A percentile compares a stretch with the other conserved stretches of the same genome.
These are phyloP conservation scores for Zapus hudsonius DNA, from an alignment of 2,113 vertebrate genomes.

Conservation along the genomic window DNA sequence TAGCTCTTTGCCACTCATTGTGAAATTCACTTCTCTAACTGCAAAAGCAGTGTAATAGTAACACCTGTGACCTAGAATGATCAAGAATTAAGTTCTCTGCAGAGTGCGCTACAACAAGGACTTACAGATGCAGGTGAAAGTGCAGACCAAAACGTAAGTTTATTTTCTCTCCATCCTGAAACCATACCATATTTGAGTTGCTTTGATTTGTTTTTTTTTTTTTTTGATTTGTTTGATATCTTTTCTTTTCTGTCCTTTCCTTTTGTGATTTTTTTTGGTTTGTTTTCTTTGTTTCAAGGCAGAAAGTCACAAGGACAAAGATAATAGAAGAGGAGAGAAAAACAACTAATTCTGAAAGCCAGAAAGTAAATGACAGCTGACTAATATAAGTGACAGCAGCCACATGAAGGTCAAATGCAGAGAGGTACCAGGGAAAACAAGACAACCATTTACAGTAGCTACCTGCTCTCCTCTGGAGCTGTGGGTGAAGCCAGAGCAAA, in stretches of 20 bases:
- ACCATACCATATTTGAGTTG: neutral
- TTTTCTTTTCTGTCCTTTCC: neutral
- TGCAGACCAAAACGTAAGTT: neutral
- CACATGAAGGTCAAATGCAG: neutral
- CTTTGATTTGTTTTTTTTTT: too few species aligned
- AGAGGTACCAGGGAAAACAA: neutral
- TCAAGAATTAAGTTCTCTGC: neutral
- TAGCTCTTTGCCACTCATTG: neutral
- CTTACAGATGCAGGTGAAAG: neutral
- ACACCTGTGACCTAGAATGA: neutral
- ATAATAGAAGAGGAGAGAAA: neutral
- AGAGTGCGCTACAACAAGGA: neutral
- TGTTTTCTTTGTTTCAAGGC: neutral
- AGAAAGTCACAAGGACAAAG: neutral
- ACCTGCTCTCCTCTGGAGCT: neutral
- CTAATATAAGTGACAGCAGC: neutral
- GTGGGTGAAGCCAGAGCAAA: neutral
- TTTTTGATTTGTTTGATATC: neutral
- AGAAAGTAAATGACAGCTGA: constrained; percentile 11
- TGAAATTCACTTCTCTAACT: neutral
- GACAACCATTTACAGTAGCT: fast-evolving
- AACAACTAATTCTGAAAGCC: neutral
- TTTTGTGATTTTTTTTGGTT: too few species aligned
- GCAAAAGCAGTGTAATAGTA: neutral
- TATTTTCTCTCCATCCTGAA: constrained; percentile 1